phyloP scores from a whole-genome alignment of 1,140 invertebrate genomes.

The Nixonia krombeini region DNA sequence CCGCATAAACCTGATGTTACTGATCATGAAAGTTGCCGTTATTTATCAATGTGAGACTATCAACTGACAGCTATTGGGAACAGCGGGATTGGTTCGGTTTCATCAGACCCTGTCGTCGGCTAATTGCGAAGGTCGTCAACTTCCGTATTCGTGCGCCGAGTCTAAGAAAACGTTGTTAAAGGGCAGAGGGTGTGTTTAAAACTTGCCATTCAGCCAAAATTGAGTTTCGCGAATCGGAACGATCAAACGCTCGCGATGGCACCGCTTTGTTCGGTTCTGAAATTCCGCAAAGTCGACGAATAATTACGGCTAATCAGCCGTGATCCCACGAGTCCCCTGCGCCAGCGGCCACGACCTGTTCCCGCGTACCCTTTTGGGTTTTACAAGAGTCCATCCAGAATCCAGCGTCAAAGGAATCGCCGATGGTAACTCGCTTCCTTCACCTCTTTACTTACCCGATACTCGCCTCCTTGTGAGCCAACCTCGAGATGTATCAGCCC shows the following conservation, averaged over 20 bases:
- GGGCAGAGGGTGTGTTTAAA: too few species aligned
- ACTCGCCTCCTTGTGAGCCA: slow-evolving; percentile 20
- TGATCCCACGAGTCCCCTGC: slow-evolving; percentile 25
- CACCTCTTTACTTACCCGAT: slow-evolving; percentile 38
- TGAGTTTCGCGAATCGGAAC: too few species aligned
- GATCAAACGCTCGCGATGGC: slow-evolving; percentile 13
- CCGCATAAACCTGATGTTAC: too few species aligned
- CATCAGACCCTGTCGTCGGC: too few species aligned
- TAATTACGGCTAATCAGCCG: slow-evolving; percentile 47
- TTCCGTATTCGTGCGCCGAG: too few species aligned
- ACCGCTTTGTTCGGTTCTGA: slow-evolving; percentile 25
- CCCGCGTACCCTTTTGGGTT: slow-evolving; percentile 25
- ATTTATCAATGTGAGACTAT: too few species aligned
- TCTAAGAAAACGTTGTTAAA: too few species aligned
- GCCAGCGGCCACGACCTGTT: slow-evolving; percentile 1
- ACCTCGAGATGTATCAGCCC: slow-evolving; percentile 36
- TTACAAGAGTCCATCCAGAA: slow-evolving; percentile 22
- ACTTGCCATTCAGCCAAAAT: too few species aligned
- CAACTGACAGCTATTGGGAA: too few species aligned
- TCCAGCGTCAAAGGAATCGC: slow-evolving; percentile 42
- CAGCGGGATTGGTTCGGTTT: too few species aligned
- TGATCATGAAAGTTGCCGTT: too few species aligned
- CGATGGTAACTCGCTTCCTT: slow-evolving; percentile 44
- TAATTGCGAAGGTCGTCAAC: too few species aligned
- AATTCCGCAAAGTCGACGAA: slow-evolving; percentile 32